phyloP scores from a whole-genome alignment of 2,113 vertebrate genomes.

The Platycercus adscitus region DNA sequence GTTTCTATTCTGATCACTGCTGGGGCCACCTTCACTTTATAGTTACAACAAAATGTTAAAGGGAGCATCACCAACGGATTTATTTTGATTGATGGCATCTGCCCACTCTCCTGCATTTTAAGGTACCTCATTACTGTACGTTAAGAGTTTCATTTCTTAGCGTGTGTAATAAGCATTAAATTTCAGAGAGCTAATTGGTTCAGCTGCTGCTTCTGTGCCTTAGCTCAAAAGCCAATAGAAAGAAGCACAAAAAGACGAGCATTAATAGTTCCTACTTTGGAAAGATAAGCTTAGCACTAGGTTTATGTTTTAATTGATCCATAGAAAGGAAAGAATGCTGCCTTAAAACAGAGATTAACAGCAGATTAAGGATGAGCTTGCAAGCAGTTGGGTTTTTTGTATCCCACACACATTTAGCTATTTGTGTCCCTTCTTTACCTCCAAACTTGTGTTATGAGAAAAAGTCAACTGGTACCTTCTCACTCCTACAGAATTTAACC shows the following conservation, averaged over 20 bases:
- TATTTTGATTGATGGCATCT: conserved; percentile 57
- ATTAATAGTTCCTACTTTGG: conserved; percentile 36
- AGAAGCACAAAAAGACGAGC: conserved; percentile 4
- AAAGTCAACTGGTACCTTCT: neutral
- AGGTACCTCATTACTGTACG: conserved; percentile 29
- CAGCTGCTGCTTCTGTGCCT: neutral
- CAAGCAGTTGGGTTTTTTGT: neutral
- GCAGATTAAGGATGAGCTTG: neutral
- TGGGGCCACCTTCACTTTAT: neutral
- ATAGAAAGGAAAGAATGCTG: neutral
- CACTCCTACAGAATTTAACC: neutral
- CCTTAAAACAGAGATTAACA: neutral
- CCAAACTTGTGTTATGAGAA: neutral
- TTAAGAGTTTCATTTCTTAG: conserved; percentile 46
- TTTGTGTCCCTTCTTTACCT: neutral
- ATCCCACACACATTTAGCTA: neutral
- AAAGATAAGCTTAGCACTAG: neutral
- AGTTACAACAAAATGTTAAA: conserved; percentile 33
- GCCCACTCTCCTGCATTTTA: conserved; percentile 46
- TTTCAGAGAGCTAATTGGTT: conserved; percentile 48
- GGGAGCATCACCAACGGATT: conserved; percentile 9
- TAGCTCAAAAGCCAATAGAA: conserved; percentile 32
- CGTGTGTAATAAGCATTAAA: conserved; percentile 43
- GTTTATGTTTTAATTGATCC: conserved; percentile 28
- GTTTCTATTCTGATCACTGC: conserved; percentile 47